Evolutionary conservation across 2,797 vertebrate species (phyloP), one percentile per base, ranked within the genome.

Genomic region (Sardinella longiceps): DNA sequence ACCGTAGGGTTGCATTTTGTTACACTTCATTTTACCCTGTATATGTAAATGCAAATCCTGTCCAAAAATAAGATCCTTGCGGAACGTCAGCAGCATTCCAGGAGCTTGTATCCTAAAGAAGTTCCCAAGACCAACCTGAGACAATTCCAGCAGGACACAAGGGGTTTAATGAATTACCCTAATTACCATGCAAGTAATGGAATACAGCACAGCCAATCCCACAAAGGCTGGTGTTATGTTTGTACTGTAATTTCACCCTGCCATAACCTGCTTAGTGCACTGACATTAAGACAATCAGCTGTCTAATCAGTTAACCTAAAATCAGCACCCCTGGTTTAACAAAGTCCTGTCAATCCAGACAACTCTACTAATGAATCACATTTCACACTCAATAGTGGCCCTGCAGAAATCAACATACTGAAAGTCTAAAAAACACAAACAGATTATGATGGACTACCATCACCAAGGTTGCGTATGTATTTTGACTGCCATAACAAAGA

Each of bases 21-120:
- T 23, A 77, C 6, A 77, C 37, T 43, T 77, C 33, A 77, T 77
- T 70, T 70, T 70, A 77, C 70, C 70, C 43, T 77, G 70, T 43
- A 43, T 74, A 74, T 77, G 81, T 80, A 56, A 86, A 84, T 80
- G 50, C 39, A 70, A 20, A n/a, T 50, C 50, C 45, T 74, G 66
- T 84, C 80, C 82, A 33, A 39, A 10, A 60, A 39, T 45, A 37
- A 80, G 82, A 74, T 80, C 81, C 51, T 45, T 74, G 66, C 37
- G 66, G 33, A 74, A 37, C 33, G 37, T 37, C 51, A 63, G 43
- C n/a, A 43, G 58, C 37, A 60, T 39, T 82, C 56, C 81, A 60
- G 81, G 60, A 51, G 58, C 18, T 37, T 20, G 58, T 15, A 82
- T 25, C 37, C 20, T 39, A 10, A 23, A 82, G 56, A 82, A 18